A percentile compares a stretch with the other conserved stretches of the same genome.
phyloP scores from a whole-genome alignment of 37 sponge, comb jelly and placozoan species.

The Corticium candelabrum region DNA sequence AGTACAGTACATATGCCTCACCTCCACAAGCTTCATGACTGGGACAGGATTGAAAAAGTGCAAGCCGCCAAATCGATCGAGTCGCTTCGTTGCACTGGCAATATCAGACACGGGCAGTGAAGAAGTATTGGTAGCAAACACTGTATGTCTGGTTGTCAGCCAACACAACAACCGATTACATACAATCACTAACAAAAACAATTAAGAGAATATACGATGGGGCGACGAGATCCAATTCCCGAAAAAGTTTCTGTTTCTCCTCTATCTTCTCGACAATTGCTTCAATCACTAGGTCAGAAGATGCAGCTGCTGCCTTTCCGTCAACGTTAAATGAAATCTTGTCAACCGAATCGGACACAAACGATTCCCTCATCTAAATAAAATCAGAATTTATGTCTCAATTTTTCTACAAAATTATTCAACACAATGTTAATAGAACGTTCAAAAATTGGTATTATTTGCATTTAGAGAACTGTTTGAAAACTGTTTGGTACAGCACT shows the following conservation, averaged over 20 bases:
- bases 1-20: too few relatives aligned
- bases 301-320: slow-evolving; percentile 11
- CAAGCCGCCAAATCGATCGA: slow-evolving; percentile 90
- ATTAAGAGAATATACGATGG: slow-evolving; percentile 34
- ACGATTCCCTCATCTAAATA: too few relatives aligned
- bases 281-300: slow-evolving; percentile 74
- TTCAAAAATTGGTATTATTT: too few relatives aligned
- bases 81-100: slow-evolving; percentile 51
- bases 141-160: slow-evolving; percentile 47
- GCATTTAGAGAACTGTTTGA: too few relatives aligned
- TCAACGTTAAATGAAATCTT: slow-evolving; percentile 29
- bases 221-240: slow-evolving; percentile 56
- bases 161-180: background rate
- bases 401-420: too few relatives aligned
- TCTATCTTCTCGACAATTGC: slow-evolving; percentile 90
- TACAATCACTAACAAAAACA: too few relatives aligned
- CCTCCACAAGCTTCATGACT: slow-evolving; percentile 96
- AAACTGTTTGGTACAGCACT: too few relatives aligned
- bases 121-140: slow-evolving; percentile 88
- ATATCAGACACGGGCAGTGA: slow-evolving; percentile 90
- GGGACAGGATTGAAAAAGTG: slow-evolving; percentile 99
- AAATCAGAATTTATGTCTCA: too few relatives aligned
- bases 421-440: too few relatives aligned
- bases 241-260: slow-evolving; percentile 67
- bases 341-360: slow-evolving; percentile 16